A percentile compares a stretch with the other conserved stretches of the same genome.
These are phyloP conservation scores for Peromyscus aztecus DNA, from an alignment of 2,797 vertebrate species.

Conservation along the genomic window DNA sequence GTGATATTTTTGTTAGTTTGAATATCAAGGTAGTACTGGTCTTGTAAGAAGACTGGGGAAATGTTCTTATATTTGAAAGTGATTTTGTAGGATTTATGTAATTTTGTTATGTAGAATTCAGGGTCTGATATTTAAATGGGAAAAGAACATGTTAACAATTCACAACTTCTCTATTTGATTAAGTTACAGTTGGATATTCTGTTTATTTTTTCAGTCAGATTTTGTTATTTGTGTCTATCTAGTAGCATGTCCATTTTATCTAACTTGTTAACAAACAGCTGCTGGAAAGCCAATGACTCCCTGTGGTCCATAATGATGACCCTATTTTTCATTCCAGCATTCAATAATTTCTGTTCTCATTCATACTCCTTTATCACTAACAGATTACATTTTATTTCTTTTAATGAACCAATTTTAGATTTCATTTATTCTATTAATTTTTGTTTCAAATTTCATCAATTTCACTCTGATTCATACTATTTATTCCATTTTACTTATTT, in stretches of 20 bases:
- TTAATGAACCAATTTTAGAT: neutral
- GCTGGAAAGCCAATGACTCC: neutral
- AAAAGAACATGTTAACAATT: constrained; percentile 24
- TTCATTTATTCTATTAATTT: neutral
- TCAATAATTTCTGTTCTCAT: neutral
- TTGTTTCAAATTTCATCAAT: neutral
- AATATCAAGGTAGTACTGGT: neutral
- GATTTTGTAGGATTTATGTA: neutral
- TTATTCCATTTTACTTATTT: neutral
- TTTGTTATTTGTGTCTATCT: constrained; percentile 27
- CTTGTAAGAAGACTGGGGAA: neutral
- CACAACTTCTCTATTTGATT: neutral
- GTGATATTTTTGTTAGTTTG: neutral
- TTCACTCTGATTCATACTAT: neutral
- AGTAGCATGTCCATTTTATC: neutral
- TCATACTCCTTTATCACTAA: neutral
- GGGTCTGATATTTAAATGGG: neutral
- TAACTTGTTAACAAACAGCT: constrained; percentile 1
- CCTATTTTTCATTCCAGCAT: constrained; percentile 14
- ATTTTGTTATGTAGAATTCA: neutral
- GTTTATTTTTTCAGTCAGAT: neutral
- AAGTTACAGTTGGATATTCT: neutral
- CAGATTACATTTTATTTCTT: neutral
- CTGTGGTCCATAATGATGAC: neutral
- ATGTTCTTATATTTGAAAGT: neutral